Evolutionary conservation across 2,797 vertebrate species (phyloP).

Genomic region (Peromyscus eremicus): DNA sequence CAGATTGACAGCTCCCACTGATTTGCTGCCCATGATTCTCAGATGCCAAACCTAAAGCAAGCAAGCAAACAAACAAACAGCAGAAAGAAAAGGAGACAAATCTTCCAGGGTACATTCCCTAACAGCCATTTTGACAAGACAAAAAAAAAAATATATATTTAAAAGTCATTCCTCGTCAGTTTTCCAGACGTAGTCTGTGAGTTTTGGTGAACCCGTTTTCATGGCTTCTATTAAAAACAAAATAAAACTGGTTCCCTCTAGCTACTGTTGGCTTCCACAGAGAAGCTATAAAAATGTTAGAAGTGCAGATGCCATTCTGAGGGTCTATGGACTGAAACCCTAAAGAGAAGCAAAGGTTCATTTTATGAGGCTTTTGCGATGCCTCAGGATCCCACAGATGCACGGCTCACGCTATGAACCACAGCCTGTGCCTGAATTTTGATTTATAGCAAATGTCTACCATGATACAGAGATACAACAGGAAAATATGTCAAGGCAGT

Average conservation of each 20-base stretch:
- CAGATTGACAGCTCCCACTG: constrained; percentile 14
- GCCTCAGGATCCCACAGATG: background rate
- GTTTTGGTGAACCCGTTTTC: constrained; percentile 34
- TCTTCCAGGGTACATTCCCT: constrained; percentile 4
- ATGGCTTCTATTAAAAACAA: constrained; percentile 54
- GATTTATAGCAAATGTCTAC: constrained; percentile 25
- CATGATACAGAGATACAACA: background rate
- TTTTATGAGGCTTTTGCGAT: constrained; percentile 33
- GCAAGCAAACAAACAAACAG: background rate
- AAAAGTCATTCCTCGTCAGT: background rate
- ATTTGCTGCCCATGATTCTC: constrained; percentile 43
- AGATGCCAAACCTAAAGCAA: background rate
- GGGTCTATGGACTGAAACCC: background rate
- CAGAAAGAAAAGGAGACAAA: background rate
- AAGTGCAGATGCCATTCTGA: background rate
- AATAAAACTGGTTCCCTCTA: constrained; percentile 58
- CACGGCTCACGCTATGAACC: background rate
- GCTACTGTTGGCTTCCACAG: constrained; percentile 20
- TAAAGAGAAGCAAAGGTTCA: background rate
- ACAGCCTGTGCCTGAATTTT: background rate
- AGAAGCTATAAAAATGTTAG: constrained; percentile 38
- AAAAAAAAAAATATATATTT: background rate
- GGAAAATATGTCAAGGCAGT: background rate
- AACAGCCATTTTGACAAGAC: background rate
- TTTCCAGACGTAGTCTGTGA: background rate